Conservation (phyloP, 2,113 vertebrate species). For the Fukomys damarensis region DNA sequence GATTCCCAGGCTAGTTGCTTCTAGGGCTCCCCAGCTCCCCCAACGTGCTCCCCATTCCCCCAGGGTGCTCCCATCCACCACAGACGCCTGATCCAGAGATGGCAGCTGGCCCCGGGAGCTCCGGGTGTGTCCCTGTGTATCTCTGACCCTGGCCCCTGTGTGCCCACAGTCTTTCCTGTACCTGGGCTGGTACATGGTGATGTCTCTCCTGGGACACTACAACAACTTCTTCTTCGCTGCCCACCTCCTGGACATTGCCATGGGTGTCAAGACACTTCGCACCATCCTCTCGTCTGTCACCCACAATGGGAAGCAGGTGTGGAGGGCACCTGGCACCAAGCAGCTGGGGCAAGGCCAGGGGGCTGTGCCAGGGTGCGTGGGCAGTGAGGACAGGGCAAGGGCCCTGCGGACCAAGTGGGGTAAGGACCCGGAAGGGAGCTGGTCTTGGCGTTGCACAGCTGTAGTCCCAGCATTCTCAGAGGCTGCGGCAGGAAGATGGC, state of each 20-base stretch:
- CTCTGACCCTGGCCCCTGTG: background rate
- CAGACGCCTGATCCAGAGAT: background rate
- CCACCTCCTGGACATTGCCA: constrained; percentile 95
- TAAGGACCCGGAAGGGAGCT: background rate
- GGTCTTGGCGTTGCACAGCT: background rate
- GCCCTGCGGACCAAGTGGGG: background rate
- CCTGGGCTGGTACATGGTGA: constrained; percentile 94
- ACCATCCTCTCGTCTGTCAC: constrained; percentile 96
- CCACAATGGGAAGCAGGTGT: constrained; percentile 97
- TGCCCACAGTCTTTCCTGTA: constrained; percentile 92
- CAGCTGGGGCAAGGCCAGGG: background rate
- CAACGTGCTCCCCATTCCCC: background rate
- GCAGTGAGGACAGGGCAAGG: accelerated
- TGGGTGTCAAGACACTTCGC: constrained; percentile 95
- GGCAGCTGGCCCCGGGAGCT: background rate
- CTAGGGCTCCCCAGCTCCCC: background rate
- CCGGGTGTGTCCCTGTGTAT: background rate
- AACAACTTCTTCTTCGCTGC: constrained; percentile 96
- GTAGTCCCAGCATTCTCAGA: background rate
- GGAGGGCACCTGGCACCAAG: background rate
- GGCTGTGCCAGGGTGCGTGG: background rate
- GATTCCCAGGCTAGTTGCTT: background rate
- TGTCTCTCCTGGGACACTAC: constrained; percentile 95
- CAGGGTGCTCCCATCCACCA: background rate
- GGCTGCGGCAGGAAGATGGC: background rate